Evolutionary conservation across 1,140 invertebrate species (phyloP).

Genomic region (Hyles vespertilio): DNA sequence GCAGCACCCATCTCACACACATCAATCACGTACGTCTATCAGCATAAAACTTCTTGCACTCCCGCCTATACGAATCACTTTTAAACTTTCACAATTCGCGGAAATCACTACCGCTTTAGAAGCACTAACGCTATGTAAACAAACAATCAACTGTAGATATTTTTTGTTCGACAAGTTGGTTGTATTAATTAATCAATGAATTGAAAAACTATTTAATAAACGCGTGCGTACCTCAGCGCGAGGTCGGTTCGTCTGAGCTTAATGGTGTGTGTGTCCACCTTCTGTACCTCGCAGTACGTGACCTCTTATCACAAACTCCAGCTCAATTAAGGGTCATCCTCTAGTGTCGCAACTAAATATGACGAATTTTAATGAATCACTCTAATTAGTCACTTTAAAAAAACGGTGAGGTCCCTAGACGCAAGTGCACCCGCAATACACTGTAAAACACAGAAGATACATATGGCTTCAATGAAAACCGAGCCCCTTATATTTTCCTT

Average conservation of each 20-base stretch:
- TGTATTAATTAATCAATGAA: conserved; percentile 1
- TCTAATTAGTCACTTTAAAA: conserved; percentile 3
- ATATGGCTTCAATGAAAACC: too few species aligned
- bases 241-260: conserved; percentile 41
- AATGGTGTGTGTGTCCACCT: conserved; percentile 17
- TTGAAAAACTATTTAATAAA: conserved; percentile 17
- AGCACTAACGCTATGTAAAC: conserved; percentile 48
- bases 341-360: conserved; percentile 2
- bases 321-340: neutral
- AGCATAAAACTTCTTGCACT: too few species aligned
- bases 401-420: neutral
- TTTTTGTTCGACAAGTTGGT: neutral
- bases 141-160: conserved; percentile 24
- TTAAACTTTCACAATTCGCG: neutral
- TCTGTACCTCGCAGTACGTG: conserved; percentile 28
- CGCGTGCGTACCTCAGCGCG: conserved; percentile 51
- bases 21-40: conserved; percentile 7
- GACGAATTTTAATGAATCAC: conserved; percentile 10
- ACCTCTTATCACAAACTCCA: conserved; percentile 57
- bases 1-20: conserved; percentile 45
- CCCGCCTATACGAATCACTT: too few species aligned
- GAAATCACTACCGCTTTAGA: neutral
- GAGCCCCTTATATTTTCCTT: too few species aligned
- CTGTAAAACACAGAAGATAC: too few species aligned
- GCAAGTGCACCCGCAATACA: neutral